These are phyloP conservation scores for Phrynocephalus vlangalii DNA, from an alignment of 2,797 vertebrate species.

Conservation along the genomic window DNA sequence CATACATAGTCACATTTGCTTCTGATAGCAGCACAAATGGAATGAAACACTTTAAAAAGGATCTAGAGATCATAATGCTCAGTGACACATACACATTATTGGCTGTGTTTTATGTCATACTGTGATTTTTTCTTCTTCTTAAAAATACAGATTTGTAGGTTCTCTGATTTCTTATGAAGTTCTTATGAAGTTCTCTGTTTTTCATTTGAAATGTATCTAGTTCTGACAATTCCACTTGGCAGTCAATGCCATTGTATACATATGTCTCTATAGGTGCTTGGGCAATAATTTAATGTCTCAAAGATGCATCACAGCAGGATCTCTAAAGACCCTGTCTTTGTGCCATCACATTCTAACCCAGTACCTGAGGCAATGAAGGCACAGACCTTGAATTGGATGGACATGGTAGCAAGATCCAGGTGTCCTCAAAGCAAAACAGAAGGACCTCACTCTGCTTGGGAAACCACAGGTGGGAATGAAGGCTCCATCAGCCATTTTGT, in stretches of 20 bases:
- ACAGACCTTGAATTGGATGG: too few relatives aligned
- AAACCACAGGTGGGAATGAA: too few relatives aligned
- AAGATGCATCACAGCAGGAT: constrained; percentile 7
- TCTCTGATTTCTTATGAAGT: background rate
- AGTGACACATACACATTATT: constrained; percentile 40
- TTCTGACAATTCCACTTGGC: constrained; percentile 42
- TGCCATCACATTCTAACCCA: too few relatives aligned
- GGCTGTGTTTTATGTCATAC: too few relatives aligned
- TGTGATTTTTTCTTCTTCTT: too few relatives aligned
- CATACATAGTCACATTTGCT: background rate
- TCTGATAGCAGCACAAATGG: constrained; percentile 23
- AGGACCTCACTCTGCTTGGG: too few relatives aligned
- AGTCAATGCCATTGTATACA: constrained; percentile 36
- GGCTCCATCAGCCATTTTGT: too few relatives aligned
- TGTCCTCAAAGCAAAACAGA: too few relatives aligned
- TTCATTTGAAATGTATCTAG: constrained; percentile 38
- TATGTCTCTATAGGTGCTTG: constrained; percentile 50
- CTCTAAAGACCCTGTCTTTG: too few relatives aligned
- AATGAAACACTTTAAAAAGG: constrained; percentile 39
- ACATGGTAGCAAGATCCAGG: too few relatives aligned
- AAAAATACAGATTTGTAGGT: too few relatives aligned
- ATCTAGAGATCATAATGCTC: constrained; percentile 18
- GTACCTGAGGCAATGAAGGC: too few relatives aligned
- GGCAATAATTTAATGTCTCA: constrained; percentile 57
- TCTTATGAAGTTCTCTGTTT: constrained; percentile 47